phyloP scores from a whole-genome alignment of 2,888 invertebrate genomes.

The Xanthorhoe spadicearia region DNA sequence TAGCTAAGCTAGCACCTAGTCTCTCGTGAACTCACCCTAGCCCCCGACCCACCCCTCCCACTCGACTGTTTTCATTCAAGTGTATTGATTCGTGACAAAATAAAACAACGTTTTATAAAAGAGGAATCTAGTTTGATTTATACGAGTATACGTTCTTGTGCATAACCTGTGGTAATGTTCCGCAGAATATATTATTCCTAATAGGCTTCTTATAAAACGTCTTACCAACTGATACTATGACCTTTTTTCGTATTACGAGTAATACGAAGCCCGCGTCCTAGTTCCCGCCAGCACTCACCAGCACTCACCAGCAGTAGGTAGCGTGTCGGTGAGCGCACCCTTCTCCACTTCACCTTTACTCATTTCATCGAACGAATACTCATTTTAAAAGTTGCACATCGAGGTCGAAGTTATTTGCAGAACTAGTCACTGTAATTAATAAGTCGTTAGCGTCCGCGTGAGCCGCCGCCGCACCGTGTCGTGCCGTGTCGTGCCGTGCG shows the following conservation, averaged over 20 bases:
- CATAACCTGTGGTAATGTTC: no score
- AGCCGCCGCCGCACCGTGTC: background rate
- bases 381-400: conserved; percentile 5
- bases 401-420: conserved; percentile 7
- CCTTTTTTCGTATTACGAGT: no score
- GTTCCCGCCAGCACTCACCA: no score
- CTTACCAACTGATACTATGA: no score
- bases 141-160: no score
- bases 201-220: no score
- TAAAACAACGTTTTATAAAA: background rate
- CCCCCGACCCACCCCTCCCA: background rate
- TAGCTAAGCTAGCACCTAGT: no score
- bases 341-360: background rate
- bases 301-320: no score
- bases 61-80: conserved; percentile 7
- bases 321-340: no score
- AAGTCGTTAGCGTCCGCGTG: background rate
- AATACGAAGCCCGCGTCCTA: no score
- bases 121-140: conserved; percentile 8
- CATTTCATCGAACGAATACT: conserved; percentile 2
- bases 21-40: background rate
- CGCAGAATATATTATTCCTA: no score
- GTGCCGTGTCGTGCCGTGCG: background rate
- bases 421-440: conserved; percentile 4
- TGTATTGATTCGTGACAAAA: conserved; percentile 7